Percentiles rank a stretch among this genome's conserved stretches.
Conservation (phyloP, 2,888 invertebrate species). For the Therioaphis trifolii region DNA sequence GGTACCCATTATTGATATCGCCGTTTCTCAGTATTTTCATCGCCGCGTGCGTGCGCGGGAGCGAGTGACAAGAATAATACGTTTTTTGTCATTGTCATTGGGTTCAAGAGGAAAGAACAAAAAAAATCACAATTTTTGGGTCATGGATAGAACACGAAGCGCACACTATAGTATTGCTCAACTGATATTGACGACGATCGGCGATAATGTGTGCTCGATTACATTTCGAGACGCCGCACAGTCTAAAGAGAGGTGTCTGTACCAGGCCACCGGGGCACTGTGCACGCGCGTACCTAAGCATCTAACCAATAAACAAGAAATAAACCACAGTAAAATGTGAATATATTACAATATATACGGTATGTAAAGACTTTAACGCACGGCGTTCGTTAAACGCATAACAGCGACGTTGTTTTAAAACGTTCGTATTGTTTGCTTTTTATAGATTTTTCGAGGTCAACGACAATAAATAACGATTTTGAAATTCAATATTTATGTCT, state of each 20-base stretch:
- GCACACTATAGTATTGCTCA: background rate
- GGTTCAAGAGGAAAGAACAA: background rate
- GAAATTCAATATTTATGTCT: background rate
- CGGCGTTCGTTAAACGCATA: background rate
- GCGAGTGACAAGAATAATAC: too few relatives aligned
- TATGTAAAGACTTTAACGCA: conserved; percentile 36
- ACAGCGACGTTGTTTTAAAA: background rate
- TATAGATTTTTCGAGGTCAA: conserved; percentile 3
- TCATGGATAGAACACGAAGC: background rate
- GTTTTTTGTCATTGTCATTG: background rate
- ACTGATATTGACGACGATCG: conserved; percentile 10
- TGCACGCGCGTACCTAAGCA: background rate
- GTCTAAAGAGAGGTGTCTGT: background rate
- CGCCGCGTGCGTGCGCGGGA: too few relatives aligned
- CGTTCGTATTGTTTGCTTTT: background rate
- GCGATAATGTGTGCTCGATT: background rate
- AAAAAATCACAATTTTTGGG: conserved; percentile 12
- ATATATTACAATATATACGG: background rate
- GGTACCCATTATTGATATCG: too few relatives aligned
- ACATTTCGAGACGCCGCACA: background rate
- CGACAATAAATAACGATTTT: conserved; percentile 1
- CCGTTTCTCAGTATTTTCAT: too few relatives aligned
- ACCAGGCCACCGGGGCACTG: background rate
- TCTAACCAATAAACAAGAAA: background rate
- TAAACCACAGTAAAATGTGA: background rate